Base-by-base conservation (phyloP, 53 echinoderm and acorn worm genomes). In the Temnopleurus reevesii region DNA sequence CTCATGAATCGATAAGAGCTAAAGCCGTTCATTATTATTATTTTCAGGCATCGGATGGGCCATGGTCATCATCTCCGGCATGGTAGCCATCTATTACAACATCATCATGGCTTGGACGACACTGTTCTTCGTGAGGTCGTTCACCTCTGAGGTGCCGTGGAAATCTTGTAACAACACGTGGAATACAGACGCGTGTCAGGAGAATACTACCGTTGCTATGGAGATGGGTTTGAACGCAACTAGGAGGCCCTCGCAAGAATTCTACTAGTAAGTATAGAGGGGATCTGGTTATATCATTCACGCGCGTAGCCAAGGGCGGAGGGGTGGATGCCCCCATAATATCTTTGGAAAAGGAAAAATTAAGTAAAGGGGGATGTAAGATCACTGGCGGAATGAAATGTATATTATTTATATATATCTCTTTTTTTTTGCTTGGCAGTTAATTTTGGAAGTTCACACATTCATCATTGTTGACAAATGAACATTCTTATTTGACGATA, bases 81-180 rank as follows among this genome's bases (percentile, higher is more conserved):
- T 97, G 92, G 97, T 97, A 12, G 94, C 92, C 44, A 92, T 95
- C 65, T 97, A 97, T 86, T 97, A 97, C 92, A 97, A 97, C 90
- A 92, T 97, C 83, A 92, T 95, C 89, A 94, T 97, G 93, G 95
- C 97, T 0, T 97, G 97, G 97, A 93, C 94, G 3, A 47, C 88
- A 15, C 94, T 94, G 45, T 97, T 90, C 93, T 77, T 97, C 59
- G 90, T 97, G 89, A 83, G 92, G 45, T 97, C 97, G 1, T 94
- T 97, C 55, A 76, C 94, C 0, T 38, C 83, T 27, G 92, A 92
- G 30, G 46, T 97, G 28, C 97, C 97, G 0, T 97, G 97, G 97
- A 91, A 91, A 76, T 45, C 83, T 0, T 97, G 97, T 57, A 84
- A 81, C 76, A 92, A 97, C 76, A 47, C 77, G 8, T 97, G 97